Conservation (phyloP, 2,113 vertebrate species). For the Polypterus bichir region DNA sequence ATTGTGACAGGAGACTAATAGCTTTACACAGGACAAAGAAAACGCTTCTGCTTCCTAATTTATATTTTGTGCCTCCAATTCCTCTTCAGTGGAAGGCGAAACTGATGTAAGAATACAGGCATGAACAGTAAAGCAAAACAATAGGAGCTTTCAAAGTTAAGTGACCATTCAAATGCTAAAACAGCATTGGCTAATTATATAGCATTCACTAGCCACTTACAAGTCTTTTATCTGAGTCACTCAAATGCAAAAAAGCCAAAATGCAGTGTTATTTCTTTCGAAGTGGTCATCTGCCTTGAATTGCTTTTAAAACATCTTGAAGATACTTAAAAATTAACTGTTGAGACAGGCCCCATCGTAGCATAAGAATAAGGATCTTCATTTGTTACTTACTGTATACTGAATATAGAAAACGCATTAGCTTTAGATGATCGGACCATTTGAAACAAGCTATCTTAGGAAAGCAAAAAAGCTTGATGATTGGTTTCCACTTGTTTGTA, state of each 20-base stretch:
- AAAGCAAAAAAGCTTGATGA: too few relatives aligned
- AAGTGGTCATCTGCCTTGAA: slow-evolving; percentile 34
- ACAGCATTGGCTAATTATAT: slow-evolving; percentile 54
- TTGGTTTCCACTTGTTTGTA: too few relatives aligned
- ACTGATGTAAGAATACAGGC: slow-evolving; percentile 43
- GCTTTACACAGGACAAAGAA: slow-evolving; percentile 30
- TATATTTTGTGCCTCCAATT: slow-evolving; percentile 50
- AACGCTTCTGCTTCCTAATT: slow-evolving; percentile 37
- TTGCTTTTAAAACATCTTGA: slow-evolving; percentile 20
- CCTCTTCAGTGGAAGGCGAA: slow-evolving; percentile 47
- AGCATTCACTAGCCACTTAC: slow-evolving; percentile 54
- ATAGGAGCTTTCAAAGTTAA: slow-evolving; percentile 60
- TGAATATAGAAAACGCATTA: too few relatives aligned
- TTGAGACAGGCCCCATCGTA: neutral
- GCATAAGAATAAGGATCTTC: too few relatives aligned
- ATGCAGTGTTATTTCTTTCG: slow-evolving; percentile 51
- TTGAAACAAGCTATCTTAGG: too few relatives aligned
- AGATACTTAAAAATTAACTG: slow-evolving; percentile 9
- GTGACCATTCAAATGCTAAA: slow-evolving; percentile 60
- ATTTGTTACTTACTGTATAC: too few relatives aligned
- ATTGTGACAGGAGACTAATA: slow-evolving; percentile 32
- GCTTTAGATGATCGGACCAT: too few relatives aligned
- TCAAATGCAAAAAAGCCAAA: slow-evolving; percentile 38
- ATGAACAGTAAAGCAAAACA: slow-evolving; percentile 51
- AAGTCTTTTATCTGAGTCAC: slow-evolving; percentile 60